Evolutionary conservation across 2,797 vertebrate species (phyloP).

Genomic region (Acrossocheilus fasciatus): DNA sequence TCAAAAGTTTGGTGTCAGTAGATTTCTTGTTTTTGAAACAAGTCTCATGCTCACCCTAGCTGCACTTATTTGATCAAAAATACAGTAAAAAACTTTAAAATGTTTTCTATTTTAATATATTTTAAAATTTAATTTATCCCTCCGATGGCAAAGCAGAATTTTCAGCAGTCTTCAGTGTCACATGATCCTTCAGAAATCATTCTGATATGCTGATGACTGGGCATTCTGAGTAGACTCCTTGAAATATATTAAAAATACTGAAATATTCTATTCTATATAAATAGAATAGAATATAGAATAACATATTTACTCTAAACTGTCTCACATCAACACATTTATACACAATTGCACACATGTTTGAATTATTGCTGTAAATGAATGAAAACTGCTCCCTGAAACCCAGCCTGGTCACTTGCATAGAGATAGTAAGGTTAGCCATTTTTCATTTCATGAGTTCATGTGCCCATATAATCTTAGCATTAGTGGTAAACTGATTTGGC

Average conservation of each 20-base stretch:
- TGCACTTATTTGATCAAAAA: neutral
- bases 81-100: neutral
- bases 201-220: neutral
- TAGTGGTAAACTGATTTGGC: too few relatives aligned
- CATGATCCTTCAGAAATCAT: neutral
- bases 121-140: neutral
- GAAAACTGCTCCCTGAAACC: conserved; percentile 39
- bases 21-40: neutral
- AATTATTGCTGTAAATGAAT: conserved; percentile 22
- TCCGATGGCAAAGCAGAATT: neutral
- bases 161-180: neutral
- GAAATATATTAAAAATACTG: neutral
- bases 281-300: neutral
- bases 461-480: too few relatives aligned
- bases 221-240: neutral
- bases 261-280: too few relatives aligned
- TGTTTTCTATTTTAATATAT: neutral
- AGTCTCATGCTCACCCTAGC: neutral
- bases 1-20: neutral
- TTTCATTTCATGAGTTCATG: neutral
- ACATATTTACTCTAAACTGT: neutral
- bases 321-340: neutral
- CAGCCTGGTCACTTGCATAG: conserved; percentile 41
- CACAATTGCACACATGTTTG: neutral
- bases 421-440: conserved; percentile 38